phyloP scores from a whole-genome alignment of 2,797 vertebrate species.

The Glyptemys insculpta region DNA sequence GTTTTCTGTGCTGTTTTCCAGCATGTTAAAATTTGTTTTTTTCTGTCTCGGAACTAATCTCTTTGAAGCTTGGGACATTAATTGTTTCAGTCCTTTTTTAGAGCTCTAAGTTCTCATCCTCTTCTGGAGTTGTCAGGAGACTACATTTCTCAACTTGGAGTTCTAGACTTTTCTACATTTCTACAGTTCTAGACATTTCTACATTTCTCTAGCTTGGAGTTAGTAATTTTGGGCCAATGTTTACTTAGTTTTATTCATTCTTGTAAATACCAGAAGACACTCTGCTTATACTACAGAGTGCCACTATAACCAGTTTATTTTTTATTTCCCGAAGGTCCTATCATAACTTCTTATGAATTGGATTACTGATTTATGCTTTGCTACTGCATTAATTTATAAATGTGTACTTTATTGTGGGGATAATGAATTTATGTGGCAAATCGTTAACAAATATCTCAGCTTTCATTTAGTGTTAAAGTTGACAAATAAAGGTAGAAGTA shows the following conservation, averaged over 20 bases:
- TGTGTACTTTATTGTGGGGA: background rate
- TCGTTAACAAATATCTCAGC: fast-evolving
- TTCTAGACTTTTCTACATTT: background rate
- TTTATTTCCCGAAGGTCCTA: background rate
- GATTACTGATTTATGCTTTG: background rate
- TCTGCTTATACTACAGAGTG: background rate
- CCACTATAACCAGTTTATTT: background rate
- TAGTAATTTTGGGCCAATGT: background rate
- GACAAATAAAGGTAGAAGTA: background rate
- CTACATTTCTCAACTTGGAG: background rate
- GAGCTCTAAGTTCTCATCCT: background rate
- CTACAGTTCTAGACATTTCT: no score
- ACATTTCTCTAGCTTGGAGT: no score
- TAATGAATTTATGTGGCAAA: background rate
- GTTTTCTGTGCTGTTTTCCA: background rate
- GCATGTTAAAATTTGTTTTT: background rate
- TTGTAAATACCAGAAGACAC: background rate
- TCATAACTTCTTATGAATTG: background rate
- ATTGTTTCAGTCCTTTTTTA: background rate
- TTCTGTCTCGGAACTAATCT: background rate
- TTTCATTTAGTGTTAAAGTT: background rate
- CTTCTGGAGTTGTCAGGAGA: fast-evolving
- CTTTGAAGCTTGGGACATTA: background rate
- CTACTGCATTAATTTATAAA: background rate
- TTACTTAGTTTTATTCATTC: background rate